These are phyloP conservation scores for Poecile atricapillus DNA, from an alignment of 2,113 vertebrate species.

Conservation along the genomic window DNA sequence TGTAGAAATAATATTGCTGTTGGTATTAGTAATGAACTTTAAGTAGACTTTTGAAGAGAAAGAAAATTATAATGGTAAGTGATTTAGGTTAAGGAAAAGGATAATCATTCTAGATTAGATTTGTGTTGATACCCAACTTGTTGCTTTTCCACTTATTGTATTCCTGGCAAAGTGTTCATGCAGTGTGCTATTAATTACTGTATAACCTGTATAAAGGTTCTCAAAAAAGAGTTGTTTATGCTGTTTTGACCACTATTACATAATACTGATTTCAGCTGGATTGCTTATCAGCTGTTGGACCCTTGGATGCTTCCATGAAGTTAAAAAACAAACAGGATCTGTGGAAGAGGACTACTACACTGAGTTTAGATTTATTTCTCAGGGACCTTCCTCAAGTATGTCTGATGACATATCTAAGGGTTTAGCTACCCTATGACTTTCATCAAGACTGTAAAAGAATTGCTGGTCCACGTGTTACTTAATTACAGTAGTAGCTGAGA, in stretches of 20 bases:
- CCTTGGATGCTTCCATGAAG: not conserved
- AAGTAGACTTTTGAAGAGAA: not conserved
- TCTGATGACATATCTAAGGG: not conserved
- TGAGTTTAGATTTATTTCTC: not conserved
- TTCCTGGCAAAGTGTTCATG: not conserved
- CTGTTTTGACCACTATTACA: accelerated
- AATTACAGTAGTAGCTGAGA: not conserved
- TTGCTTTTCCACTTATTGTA: not conserved
- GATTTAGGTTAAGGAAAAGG: not conserved
- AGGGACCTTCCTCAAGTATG: not conserved
- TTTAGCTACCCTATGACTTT: not conserved
- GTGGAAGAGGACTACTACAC: not conserved
- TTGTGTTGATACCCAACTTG: not conserved
- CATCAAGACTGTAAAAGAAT: not conserved
- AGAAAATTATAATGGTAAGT: not conserved
- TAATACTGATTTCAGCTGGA: not conserved
- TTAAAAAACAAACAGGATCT: not conserved
- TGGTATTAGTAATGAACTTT: not conserved
- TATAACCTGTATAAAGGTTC: not conserved
- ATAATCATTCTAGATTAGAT: not conserved
- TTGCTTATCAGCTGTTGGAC: not conserved
- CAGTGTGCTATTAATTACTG: not conserved
- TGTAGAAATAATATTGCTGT: not conserved
- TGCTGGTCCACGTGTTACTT: not conserved
- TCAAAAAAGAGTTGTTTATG: not conserved